These are phyloP conservation scores for Oryctes rhinoceros DNA, from an alignment of 1,140 invertebrate species.

Conservation along the genomic window DNA sequence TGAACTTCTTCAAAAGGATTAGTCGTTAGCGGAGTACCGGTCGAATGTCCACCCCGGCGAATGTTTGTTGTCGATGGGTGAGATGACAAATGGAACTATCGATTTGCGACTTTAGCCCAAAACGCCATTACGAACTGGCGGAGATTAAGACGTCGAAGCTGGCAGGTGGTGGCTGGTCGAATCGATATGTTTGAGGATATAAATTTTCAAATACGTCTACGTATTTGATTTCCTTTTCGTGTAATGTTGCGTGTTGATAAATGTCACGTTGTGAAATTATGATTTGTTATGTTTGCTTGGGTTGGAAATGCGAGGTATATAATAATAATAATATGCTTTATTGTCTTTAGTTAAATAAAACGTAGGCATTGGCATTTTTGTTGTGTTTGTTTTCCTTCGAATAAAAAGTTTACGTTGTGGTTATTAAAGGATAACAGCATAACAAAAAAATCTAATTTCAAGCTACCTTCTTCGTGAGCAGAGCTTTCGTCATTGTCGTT, in stretches of 20 bases:
- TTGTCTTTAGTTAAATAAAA: too few relatives aligned
- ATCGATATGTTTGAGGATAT: constrained; percentile 8
- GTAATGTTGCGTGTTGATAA: neutral
- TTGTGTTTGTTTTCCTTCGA: too few relatives aligned
- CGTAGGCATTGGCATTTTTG: too few relatives aligned
- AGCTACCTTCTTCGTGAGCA: too few relatives aligned
- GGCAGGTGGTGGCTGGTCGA: neutral
- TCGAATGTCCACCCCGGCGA: neutral
- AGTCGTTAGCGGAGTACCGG: neutral
- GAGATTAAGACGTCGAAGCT: constrained; percentile 3
- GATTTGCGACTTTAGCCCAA: neutral
- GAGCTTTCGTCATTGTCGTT: too few relatives aligned
- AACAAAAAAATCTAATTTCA: too few relatives aligned
- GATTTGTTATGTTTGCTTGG: neutral
- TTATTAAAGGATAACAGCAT: too few relatives aligned
- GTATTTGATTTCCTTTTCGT: neutral
- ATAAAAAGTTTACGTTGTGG: too few relatives aligned
- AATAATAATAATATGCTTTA: too few relatives aligned
- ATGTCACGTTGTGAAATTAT: neutral
- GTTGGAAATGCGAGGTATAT: too few relatives aligned
- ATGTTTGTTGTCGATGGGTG: neutral
- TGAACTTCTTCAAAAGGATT: neutral
- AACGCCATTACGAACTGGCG: neutral
- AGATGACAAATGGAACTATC: neutral
- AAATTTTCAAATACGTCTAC: neutral